Conservation (phyloP, 1,140 invertebrate species). For the Hylaeus anthracinus region DNA sequence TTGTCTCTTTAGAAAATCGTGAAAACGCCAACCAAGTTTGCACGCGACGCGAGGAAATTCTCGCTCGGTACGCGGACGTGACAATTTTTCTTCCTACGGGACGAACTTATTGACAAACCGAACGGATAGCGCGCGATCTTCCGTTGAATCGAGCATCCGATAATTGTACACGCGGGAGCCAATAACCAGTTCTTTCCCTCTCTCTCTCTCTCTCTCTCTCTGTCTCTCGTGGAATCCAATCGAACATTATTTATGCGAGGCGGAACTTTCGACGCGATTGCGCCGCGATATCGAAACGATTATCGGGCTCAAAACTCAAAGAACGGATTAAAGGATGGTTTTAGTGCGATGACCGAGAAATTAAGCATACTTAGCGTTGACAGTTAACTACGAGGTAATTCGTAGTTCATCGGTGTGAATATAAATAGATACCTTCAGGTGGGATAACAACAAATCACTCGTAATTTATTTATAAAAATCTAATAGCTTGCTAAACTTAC, state of each 20-base stretch:
- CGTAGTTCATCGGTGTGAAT: too few species aligned
- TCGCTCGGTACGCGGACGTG: background rate
- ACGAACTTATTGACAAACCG: background rate
- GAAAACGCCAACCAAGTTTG: background rate
- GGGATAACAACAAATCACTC: too few species aligned
- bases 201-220: too few species aligned
- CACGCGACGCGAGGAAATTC: background rate
- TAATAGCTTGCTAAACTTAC: too few species aligned
- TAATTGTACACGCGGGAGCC: background rate
- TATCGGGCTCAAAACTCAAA: background rate
- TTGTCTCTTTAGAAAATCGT: background rate
- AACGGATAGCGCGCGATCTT: background rate
- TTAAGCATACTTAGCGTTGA: too few species aligned
- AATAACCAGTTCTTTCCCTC: background rate
- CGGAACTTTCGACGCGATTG: background rate
- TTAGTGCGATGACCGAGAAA: too few species aligned
- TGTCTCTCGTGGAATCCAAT: background rate
- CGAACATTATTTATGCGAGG: background rate
- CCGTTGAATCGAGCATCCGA: background rate
- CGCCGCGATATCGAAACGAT: background rate
- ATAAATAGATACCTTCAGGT: too few species aligned
- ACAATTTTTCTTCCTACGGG: background rate
- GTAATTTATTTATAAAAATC: too few species aligned
- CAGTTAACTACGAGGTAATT: too few species aligned
- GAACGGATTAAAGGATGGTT: background rate